Evolutionary conservation across 2,797 vertebrate genomes (phyloP).

Genomic region (Rhincodon typus): DNA sequence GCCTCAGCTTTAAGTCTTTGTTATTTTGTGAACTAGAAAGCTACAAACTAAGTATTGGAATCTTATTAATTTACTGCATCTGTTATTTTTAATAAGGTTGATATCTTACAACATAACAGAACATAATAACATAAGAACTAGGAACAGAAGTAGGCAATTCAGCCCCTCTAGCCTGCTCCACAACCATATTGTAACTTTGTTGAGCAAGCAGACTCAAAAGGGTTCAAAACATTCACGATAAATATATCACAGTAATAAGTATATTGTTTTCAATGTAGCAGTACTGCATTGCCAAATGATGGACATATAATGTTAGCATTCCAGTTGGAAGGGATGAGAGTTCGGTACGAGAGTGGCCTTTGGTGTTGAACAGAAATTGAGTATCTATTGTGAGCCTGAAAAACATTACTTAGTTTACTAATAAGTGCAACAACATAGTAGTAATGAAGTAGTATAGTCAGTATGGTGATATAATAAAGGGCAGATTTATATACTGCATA

Average conservation of each 20-base stretch:
- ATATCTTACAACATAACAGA: background rate
- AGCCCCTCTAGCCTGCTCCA: too few relatives aligned
- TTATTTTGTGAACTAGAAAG: too few relatives aligned
- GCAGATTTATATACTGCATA: too few relatives aligned
- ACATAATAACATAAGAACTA: background rate
- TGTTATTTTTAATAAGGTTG: too few relatives aligned
- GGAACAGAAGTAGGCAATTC: too few relatives aligned
- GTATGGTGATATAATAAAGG: too few relatives aligned
- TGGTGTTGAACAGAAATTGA: background rate
- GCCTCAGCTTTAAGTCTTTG: too few relatives aligned
- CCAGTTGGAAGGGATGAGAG: background rate
- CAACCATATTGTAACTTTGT: background rate
- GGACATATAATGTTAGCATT: background rate
- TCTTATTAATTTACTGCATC: too few relatives aligned
- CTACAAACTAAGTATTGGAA: too few relatives aligned
- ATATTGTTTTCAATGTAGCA: background rate
- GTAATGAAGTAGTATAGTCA: too few relatives aligned
- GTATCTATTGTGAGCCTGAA: background rate
- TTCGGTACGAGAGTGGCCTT: background rate
- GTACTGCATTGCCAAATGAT: background rate
- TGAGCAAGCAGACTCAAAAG: background rate
- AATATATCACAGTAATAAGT: background rate
- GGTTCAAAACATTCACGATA: background rate
- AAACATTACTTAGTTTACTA: background rate
- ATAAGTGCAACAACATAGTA: background rate